These are phyloP conservation scores for Mus spicilegus DNA, from an alignment of 2,113 vertebrate genomes.

Conservation along the genomic window DNA sequence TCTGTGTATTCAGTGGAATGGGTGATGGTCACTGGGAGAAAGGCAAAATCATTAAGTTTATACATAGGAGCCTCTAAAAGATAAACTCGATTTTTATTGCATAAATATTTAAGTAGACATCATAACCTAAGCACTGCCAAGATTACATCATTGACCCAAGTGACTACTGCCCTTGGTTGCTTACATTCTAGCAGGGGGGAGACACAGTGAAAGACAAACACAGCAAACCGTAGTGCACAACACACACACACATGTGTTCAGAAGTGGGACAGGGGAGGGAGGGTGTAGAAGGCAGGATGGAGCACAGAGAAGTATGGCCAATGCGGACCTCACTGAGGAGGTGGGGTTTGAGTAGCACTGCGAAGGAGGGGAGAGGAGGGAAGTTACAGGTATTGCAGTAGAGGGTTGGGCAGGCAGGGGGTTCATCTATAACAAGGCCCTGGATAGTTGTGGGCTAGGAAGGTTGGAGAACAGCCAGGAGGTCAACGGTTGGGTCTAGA, in stretches of 20 bases:
- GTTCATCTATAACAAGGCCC: not conserved
- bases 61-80: not conserved
- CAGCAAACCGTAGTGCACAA: not conserved
- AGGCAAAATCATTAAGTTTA: not conserved
- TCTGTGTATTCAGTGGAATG: not conserved
- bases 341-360: not conserved
- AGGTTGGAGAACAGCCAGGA: not conserved
- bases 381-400: not conserved
- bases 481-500: not conserved
- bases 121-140: not conserved
- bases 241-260: not conserved
- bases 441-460: not conserved
- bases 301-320: not conserved
- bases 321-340: not conserved
- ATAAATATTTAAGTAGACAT: not conserved
- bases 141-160: not conserved
- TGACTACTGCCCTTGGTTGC: not conserved
- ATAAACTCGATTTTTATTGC: conserved; percentile 7
- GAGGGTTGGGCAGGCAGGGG: not conserved
- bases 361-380: not conserved
- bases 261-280: not conserved
- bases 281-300: not conserved
- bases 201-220: not conserved
- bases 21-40: not conserved
- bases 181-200: not conserved